Conservation (phyloP, 2,113 vertebrate species). For the Lepus timidus region DNA sequence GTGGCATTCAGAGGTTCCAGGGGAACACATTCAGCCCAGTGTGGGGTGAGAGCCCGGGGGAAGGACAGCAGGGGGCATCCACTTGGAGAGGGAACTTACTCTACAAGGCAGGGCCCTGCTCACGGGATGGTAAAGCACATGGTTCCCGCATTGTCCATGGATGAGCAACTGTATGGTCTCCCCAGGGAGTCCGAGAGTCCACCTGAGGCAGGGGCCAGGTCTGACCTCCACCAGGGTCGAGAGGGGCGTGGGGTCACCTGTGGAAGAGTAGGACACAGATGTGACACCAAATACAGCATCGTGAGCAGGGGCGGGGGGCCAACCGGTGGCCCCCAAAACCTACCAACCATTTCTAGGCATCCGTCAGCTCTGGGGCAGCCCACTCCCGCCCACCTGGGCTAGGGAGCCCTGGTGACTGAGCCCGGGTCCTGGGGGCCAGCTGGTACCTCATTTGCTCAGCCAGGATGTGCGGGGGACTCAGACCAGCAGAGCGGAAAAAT, state of each 20-base stretch:
- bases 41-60: background rate
- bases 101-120: no score
- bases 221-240: background rate
- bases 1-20: background rate
- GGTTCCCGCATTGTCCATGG: background rate
- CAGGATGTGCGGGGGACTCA: slow-evolving; percentile 22
- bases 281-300: fast-evolving
- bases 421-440: background rate
- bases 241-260: background rate
- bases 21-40: background rate
- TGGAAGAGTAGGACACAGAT: background rate
- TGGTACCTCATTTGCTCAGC: slow-evolving; percentile 38
- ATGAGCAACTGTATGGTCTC: background rate
- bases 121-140: fast-evolving
- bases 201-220: background rate
- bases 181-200: background rate
- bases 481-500: slow-evolving; percentile 73
- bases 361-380: slow-evolving; percentile 41
- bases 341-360: slow-evolving; percentile 57
- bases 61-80: fast-evolving
- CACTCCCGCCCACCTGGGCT: background rate
- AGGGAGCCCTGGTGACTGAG: slow-evolving; percentile 39
- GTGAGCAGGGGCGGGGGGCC: background rate
- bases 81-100: fast-evolving
- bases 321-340: slow-evolving; percentile 66